These are phyloP conservation scores for Chaetogeoica ovagalla DNA, from an alignment of 2,888 invertebrate genomes.

Conservation along the genomic window DNA sequence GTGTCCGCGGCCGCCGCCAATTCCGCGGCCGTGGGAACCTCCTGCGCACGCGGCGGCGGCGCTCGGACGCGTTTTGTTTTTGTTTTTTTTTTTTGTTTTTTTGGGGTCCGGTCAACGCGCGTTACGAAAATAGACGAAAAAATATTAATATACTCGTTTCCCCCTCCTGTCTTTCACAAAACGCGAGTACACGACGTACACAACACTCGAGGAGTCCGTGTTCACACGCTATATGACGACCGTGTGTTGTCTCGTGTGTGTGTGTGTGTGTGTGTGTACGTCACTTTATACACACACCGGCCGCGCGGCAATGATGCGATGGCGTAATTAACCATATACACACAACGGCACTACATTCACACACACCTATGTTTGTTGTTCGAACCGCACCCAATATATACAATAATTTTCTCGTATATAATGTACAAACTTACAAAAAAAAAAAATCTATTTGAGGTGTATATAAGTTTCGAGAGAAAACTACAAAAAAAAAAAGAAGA, in stretches of 20 bases:
- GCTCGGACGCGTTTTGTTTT: neutral
- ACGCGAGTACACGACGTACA: neutral
- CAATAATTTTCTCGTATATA: slow-evolving; percentile 40
- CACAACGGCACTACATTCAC: slow-evolving; percentile 10
- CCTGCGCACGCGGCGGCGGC: neutral
- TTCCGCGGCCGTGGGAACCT: slow-evolving; percentile 39
- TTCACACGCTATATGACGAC: slow-evolving; percentile 33
- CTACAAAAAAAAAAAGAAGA: slow-evolving; percentile 25
- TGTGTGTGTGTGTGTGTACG: no score
- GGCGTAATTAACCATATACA: slow-evolving; percentile 48
- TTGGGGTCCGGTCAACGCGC: slow-evolving; percentile 33
- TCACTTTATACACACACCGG: neutral
- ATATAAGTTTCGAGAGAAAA: slow-evolving; percentile 27
- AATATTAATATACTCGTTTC: neutral
- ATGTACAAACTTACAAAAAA: slow-evolving; percentile 16
- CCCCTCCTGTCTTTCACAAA: slow-evolving; percentile 25
- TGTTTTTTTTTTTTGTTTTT: no score
- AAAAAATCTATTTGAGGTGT: slow-evolving; percentile 20
- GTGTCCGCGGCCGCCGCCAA: slow-evolving; percentile 28
- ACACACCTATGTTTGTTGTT: slow-evolving; percentile 48
- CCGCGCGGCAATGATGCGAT: slow-evolving; percentile 16
- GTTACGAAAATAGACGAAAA: neutral
- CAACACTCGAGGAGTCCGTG: slow-evolving; percentile 7
- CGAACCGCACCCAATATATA: slow-evolving; percentile 32
- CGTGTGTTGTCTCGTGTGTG: neutral